A percentile compares a stretch with the other conserved stretches of the same genome.
Evolutionary conservation across 2,113 vertebrate species (phyloP).

Genomic region (Gopherus flavomarginatus): DNA sequence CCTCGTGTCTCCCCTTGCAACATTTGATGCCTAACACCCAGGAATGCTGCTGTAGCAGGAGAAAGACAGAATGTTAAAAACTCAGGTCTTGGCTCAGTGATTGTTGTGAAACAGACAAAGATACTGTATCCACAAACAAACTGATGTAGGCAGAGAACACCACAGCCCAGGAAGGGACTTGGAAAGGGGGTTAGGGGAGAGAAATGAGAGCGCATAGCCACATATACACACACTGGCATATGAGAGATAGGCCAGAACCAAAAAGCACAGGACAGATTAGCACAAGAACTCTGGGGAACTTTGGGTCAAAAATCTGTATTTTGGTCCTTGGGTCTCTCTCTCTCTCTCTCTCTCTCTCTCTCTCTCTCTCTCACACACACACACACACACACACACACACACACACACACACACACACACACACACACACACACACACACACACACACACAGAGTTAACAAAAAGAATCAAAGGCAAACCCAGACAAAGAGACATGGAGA

Average conservation of each 20-base stretch:
- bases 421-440: neutral
- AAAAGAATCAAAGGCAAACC: neutral
- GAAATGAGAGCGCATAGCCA: fast-evolving
- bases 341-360: too few species aligned
- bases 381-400: neutral
- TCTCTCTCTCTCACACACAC: neutral
- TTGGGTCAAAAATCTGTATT: neutral
- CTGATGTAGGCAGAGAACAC: slow-evolving; percentile 3
- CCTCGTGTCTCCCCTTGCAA: neutral
- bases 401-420: too few species aligned
- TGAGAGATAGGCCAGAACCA: neutral
- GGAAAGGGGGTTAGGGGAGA: neutral
- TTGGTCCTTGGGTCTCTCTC: neutral
- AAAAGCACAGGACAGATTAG: neutral
- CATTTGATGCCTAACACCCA: neutral
- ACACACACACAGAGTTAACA: neutral
- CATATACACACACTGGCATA: neutral
- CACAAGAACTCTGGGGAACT: neutral
- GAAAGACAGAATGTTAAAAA: slow-evolving; percentile 22
- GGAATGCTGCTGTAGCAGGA: neutral
- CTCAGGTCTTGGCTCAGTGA: neutral
- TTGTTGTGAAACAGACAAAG: neutral
- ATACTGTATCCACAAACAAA: neutral
- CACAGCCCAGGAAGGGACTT: neutral
- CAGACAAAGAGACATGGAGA: neutral